Evolutionary conservation across 2,113 vertebrate genomes (phyloP), one percentile per base, ranked within the genome.

Genomic region (Crotalus tigris): DNA sequence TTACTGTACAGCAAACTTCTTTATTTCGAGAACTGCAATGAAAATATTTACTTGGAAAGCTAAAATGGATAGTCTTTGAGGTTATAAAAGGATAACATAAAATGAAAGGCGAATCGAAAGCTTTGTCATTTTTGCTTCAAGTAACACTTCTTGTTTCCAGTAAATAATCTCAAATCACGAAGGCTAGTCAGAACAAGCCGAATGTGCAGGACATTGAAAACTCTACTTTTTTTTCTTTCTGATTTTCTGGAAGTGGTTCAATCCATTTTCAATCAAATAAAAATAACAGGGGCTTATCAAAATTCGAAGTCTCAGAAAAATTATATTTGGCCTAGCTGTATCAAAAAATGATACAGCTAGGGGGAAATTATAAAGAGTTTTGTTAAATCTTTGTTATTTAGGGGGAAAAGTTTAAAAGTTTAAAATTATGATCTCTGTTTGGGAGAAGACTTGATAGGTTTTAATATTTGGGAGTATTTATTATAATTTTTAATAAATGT

Each of bases 71-170:
- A 2, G 51, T 12, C 53, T n/a, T 85, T 92, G 29, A 61, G 55
- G 64, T 3, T 61, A 13, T 85, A 29, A 92, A 44, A 15, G 75
- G 58, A 91, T 8, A 5, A 39, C 0, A 0, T 58, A 87, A 57
- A 33, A 86, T 19, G 17, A 85, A 92, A 87, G 2, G 0, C 1
- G 89, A 24, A 59, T 92, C 12, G 92, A 90, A 49, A 8, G 44
- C 23, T 87, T 55, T 88, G 10, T 0, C 0, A 11, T 92, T 86
- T 1, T 54, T 93, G 4, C 13, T 89, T 39, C 85, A 21, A 94
- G 69, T 1, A 92, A 87, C 91, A 64, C 86, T 85, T 94, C 91
- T 92, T 93, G 44, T 44, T 94, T 61, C 44, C n/a, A 59, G 89
- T 89, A 89, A 92, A 88, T 90, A 57, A 19, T 33, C 57, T 85